These are phyloP conservation scores for Cylloceria caligata DNA, from an alignment of 2,888 invertebrate species.

Conservation along the genomic window DNA sequence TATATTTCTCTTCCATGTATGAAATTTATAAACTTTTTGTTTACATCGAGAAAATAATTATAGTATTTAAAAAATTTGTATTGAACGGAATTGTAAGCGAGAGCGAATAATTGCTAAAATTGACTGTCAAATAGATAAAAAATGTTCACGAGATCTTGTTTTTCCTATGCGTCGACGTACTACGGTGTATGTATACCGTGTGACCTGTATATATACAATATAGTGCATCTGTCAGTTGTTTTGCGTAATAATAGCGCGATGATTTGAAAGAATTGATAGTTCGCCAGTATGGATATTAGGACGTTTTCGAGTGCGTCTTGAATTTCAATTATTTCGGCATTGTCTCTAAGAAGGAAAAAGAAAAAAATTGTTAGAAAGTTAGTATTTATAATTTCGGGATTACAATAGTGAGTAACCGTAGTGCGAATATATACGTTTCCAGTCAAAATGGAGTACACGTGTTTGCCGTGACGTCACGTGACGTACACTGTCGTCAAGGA, in stretches of 20 bases:
- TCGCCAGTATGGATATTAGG: neutral
- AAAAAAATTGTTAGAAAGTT: neutral
- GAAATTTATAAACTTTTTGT: no score
- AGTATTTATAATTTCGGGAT: neutral
- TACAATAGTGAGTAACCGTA: neutral
- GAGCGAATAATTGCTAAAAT: no score
- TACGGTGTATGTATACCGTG: no score
- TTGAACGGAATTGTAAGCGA: no score
- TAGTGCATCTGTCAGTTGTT: conserved; percentile 20
- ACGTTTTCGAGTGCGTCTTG: neutral
- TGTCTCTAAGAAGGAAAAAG: neutral
- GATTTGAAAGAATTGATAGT: neutral
- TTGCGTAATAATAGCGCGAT: conserved; percentile 1
- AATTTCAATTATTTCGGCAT: neutral
- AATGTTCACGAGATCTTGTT: no score
- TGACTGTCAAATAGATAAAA: no score
- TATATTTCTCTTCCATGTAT: no score
- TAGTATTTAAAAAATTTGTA: no score
- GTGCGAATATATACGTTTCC: conserved; percentile 3
- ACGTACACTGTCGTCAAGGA: conserved; percentile 67
- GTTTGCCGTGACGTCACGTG: conserved; percentile 77
- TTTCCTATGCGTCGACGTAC: no score
- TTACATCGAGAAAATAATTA: no score
- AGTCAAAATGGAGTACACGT: conserved; percentile 78
- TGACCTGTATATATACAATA: neutral